Evolutionary conservation across 2,113 vertebrate genomes (phyloP).

Genomic region (Ramphastos sulfuratus): DNA sequence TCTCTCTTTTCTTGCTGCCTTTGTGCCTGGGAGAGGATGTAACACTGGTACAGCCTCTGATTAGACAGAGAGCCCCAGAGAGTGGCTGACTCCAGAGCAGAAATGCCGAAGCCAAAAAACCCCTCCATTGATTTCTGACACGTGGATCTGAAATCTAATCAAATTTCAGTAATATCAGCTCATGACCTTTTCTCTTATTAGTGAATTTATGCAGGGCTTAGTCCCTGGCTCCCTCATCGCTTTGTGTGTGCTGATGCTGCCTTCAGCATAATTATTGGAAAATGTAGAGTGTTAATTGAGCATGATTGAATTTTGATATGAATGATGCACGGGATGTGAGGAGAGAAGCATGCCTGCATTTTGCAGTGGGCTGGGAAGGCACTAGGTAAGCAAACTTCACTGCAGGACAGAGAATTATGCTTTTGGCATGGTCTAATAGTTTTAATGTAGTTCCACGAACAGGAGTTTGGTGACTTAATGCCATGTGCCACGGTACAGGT

Average conservation of each 20-base stretch:
- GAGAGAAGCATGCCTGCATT: neutral
- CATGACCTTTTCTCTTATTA: conserved; percentile 78
- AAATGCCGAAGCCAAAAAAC: conserved; percentile 57
- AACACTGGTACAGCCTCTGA: conserved; percentile 16
- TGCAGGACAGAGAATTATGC: neutral
- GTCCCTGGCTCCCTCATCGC: conserved; percentile 49
- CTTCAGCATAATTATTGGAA: conserved; percentile 70
- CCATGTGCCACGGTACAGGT: neutral
- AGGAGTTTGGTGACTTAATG: neutral
- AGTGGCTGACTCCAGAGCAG: conserved; percentile 28
- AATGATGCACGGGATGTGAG: neutral
- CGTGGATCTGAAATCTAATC: conserved; percentile 73
- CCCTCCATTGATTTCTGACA: conserved; percentile 72
- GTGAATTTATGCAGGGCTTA: conserved; percentile 73
- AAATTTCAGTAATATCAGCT: conserved; percentile 76
- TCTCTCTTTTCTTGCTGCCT: conserved; percentile 61
- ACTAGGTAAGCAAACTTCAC: neutral
- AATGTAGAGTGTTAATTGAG: conserved; percentile 66
- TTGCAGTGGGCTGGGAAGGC: neutral
- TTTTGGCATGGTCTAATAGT: neutral
- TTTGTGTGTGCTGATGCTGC: conserved; percentile 44
- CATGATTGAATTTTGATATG: conserved; percentile 69
- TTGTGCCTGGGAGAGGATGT: conserved; percentile 41
- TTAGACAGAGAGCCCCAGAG: conserved; percentile 30
- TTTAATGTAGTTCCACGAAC: neutral